Evolutionary conservation across 2,113 vertebrate species (phyloP).

Genomic region (Oophaga pumilio): DNA sequence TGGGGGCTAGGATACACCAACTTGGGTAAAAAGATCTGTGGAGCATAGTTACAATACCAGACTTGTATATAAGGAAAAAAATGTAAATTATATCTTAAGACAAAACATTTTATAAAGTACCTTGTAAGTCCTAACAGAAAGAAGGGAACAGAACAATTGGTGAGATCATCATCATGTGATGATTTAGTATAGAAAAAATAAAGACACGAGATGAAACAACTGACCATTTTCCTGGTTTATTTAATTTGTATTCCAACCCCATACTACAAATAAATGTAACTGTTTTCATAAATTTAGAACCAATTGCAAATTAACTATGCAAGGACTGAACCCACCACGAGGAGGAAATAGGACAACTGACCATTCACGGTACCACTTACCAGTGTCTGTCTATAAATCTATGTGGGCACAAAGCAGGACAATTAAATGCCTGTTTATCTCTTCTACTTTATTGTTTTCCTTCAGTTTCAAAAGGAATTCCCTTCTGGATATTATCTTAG

Average conservation of each 20-base stretch:
- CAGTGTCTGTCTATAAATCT: constrained; percentile 19
- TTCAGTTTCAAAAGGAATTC: neutral
- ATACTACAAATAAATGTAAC: constrained; percentile 25
- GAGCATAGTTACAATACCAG: too few species aligned
- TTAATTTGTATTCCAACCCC: neutral
- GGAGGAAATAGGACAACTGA: constrained; percentile 25
- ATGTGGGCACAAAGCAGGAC: constrained; percentile 6
- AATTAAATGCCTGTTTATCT: neutral
- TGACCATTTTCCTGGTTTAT: constrained; percentile 32
- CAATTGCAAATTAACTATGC: constrained; percentile 36
- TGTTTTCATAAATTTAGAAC: constrained; percentile 34
- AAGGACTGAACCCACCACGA: constrained; percentile 20
- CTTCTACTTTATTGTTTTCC: neutral
- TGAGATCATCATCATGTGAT: too few species aligned
- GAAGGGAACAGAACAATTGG: too few species aligned
- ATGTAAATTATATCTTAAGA: too few species aligned
- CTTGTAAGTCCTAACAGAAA: too few species aligned
- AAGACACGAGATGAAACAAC: neutral
- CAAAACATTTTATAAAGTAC: too few species aligned
- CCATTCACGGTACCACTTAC: constrained; percentile 13
- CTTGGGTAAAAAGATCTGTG: too few species aligned
- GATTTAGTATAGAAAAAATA: neutral
- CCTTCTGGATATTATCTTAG: constrained; percentile 42
- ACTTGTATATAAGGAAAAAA: too few species aligned
- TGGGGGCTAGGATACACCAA: too few species aligned